Conservation (phyloP, 1,140 invertebrate genomes). For the Helicoverpa zea region DNA sequence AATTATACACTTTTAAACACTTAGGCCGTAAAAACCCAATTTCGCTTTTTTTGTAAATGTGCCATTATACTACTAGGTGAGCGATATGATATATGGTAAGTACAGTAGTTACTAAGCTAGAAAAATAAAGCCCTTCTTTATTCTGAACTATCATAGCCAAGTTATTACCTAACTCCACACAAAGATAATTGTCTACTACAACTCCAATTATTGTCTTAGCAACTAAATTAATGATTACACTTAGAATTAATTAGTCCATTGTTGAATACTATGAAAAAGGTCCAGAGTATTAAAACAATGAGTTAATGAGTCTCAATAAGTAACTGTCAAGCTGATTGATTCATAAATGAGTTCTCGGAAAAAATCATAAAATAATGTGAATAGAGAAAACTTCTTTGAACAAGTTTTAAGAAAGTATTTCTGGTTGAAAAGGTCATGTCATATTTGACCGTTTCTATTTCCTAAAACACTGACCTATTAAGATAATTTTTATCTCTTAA, state of each 20-base stretch:
- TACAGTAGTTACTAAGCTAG: no score
- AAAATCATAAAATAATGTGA: not conserved
- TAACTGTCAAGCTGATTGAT: constrained; percentile 1
- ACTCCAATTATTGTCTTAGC: not conserved
- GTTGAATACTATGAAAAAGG: not conserved
- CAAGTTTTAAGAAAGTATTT: not conserved
- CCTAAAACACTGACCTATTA: constrained; percentile 4
- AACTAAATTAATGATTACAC: not conserved
- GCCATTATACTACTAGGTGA: no score
- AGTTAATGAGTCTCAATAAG: not conserved
- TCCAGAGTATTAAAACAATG: not conserved
- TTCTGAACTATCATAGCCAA: no score
- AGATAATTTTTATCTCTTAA: constrained; percentile 6
- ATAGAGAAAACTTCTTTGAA: not conserved
- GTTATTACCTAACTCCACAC: no score
- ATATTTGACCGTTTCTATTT: not conserved
- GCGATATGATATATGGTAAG: constrained; percentile 45
- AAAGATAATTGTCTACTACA: no score
- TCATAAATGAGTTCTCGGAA: not conserved
- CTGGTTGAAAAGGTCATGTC: no score
- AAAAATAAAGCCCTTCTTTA: no score
- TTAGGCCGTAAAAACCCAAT: no score
- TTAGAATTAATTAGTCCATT: not conserved
- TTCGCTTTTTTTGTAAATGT: no score
- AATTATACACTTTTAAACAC: no score